These are phyloP conservation scores for Hemiscyllium ocellatum DNA, from an alignment of 2,113 vertebrate species.

Conservation along the genomic window DNA sequence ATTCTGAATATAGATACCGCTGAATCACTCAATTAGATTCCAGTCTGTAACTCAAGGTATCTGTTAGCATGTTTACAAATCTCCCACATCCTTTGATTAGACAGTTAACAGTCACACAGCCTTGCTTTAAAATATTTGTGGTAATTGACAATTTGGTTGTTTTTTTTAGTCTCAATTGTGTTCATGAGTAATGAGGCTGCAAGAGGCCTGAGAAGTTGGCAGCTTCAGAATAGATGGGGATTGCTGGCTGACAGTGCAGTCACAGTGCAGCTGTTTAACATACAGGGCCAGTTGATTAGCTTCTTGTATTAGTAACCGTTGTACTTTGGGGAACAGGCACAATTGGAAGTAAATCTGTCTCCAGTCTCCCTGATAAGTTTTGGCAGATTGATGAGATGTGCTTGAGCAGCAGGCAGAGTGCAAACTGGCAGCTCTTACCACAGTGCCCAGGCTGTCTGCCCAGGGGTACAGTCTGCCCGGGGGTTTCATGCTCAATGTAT, in stretches of 20 bases:
- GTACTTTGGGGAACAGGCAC: not conserved
- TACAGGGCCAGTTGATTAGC: not conserved
- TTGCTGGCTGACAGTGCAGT: not conserved
- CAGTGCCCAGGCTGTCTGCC: not conserved
- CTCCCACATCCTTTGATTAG: not conserved
- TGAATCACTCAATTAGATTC: not conserved
- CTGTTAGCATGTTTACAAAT: not conserved
- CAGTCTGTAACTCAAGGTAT: not conserved
- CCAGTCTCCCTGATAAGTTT: not conserved
- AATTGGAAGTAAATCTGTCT: not conserved
- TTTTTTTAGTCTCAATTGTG: not conserved
- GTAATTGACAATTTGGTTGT: constrained; percentile 1
- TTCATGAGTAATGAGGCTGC: not conserved
- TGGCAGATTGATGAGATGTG: not conserved
- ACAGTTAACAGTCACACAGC: not conserved
- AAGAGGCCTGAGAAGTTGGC: not conserved
- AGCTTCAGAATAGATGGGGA: not conserved
- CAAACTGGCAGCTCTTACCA: not conserved
- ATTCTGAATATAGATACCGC: not conserved
- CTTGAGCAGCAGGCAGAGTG: not conserved
- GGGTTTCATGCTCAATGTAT: not conserved
- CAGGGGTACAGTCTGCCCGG: not conserved
- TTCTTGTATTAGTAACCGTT: not conserved
- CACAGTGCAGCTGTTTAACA: not conserved
- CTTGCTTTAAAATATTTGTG: not conserved